A percentile compares a stretch with the other conserved stretches of the same genome.
Evolutionary conservation across 2,113 vertebrate genomes (phyloP).

Genomic region (Ceyx margarethae): DNA sequence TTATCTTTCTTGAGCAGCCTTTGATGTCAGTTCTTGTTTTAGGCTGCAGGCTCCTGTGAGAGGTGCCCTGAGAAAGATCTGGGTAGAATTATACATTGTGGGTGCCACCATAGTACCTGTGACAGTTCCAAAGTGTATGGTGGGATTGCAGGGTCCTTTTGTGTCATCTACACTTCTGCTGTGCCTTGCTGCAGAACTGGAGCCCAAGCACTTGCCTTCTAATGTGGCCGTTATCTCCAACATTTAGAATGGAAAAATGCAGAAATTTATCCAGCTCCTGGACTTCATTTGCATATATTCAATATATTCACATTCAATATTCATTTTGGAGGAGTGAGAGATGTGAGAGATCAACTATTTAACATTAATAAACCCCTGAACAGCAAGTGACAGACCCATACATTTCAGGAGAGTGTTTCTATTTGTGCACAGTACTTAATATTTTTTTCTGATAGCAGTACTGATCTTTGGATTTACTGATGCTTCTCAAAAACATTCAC

Average conservation of each 20-base stretch:
- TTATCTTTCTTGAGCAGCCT: neutral
- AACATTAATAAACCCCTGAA: neutral
- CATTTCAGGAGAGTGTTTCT: neutral
- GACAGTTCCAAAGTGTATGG: neutral
- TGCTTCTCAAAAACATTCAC: neutral
- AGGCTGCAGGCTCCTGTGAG: neutral
- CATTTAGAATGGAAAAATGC: neutral
- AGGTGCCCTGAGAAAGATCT: neutral
- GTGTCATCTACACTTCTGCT: neutral
- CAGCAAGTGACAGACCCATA: neutral
- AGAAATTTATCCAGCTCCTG: neutral
- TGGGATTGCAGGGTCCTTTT: neutral
- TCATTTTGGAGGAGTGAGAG: neutral
- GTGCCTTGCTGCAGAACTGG: neutral
- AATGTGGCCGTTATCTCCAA: neutral
- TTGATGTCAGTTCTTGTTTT: neutral
- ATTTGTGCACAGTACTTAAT: neutral
- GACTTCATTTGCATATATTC: neutral
- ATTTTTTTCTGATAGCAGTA: neutral
- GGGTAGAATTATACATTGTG: neutral
- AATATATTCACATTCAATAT: neutral
- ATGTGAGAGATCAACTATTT: neutral
- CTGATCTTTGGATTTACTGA: neutral
- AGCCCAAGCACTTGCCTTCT: neutral
- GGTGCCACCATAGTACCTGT: neutral